phyloP scores from a whole-genome alignment of 2,113 vertebrate genomes.

The Zosterops borbonicus region DNA sequence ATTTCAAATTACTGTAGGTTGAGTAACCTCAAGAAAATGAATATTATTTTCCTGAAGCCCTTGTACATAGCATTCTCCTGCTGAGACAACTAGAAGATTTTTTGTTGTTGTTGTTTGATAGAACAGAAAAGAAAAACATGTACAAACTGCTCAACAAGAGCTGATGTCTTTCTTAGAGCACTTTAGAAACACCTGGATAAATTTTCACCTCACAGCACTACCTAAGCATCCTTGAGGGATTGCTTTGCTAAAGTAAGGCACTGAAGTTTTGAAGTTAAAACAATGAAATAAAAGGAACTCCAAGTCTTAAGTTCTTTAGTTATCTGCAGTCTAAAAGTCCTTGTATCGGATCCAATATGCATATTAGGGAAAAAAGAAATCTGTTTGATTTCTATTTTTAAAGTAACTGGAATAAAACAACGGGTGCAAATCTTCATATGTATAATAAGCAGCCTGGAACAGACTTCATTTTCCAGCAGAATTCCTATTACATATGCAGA shows the following conservation, averaged over 20 bases:
- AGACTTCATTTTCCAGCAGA: not conserved
- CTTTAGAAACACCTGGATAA: not conserved
- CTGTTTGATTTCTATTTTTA: conserved; percentile 1
- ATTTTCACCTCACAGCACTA: not conserved
- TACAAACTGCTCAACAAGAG: not conserved
- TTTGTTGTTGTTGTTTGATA: not conserved
- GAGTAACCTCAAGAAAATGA: not conserved
- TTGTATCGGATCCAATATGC: not conserved
- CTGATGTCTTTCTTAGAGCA: not conserved
- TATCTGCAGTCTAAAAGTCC: not conserved
- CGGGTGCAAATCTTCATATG: not conserved
- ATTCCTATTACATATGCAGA: not conserved
- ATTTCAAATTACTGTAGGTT: not conserved
- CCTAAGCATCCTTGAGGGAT: not conserved
- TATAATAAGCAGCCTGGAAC: not conserved
- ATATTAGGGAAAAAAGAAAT: not conserved
- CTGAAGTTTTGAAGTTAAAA: not conserved
- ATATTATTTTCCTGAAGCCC: not conserved
- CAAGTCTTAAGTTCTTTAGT: not conserved
- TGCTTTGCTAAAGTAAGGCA: not conserved
- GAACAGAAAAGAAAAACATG: not conserved
- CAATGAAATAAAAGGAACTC: not conserved
- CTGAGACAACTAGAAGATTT: not conserved
- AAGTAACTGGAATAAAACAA: conserved; percentile 6
- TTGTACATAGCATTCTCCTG: not conserved